Conservation (phyloP, 1,140 invertebrate genomes). For the Helicoverpa zea region DNA sequence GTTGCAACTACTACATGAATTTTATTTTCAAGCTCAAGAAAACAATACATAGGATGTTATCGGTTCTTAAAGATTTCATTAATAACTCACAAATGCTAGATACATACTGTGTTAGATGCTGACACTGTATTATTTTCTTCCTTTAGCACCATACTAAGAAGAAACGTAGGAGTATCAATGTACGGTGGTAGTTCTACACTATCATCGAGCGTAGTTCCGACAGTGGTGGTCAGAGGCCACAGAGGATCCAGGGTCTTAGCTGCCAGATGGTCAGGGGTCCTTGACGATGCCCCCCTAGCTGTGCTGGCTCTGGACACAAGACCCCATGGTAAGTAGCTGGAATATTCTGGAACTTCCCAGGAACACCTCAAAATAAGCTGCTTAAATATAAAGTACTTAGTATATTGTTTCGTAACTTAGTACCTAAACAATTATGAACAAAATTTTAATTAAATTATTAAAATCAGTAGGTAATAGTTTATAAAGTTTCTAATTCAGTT, state of each 20-base stretch:
- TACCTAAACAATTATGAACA: constrained; percentile 8
- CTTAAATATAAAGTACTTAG: constrained; percentile 10
- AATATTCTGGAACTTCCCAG: background rate
- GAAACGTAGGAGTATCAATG: constrained; percentile 81
- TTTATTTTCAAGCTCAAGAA: no score
- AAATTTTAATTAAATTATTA: constrained; percentile 36
- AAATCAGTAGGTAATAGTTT: constrained; percentile 16
- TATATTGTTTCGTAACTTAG: background rate
- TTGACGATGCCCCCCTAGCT: constrained; percentile 77
- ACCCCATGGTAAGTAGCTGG: constrained; percentile 66
- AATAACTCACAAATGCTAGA: no score
- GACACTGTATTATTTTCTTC: background rate
- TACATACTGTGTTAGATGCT: no score
- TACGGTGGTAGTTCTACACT: constrained; percentile 76
- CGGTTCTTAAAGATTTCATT: no score
- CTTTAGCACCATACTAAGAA: constrained; percentile 71
- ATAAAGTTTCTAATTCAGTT: constrained; percentile 21
- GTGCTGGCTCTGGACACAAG: constrained; percentile 78
- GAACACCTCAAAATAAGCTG: background rate
- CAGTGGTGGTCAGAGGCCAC: constrained; percentile 78
- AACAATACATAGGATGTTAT: no score
- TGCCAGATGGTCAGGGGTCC: constrained; percentile 80
- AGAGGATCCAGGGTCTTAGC: constrained; percentile 77
- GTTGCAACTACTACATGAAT: no score
- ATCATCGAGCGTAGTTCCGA: constrained; percentile 70